These are phyloP conservation scores for Callosobruchus maculatus DNA, from an alignment of 2,888 invertebrate genomes.

Conservation along the genomic window DNA sequence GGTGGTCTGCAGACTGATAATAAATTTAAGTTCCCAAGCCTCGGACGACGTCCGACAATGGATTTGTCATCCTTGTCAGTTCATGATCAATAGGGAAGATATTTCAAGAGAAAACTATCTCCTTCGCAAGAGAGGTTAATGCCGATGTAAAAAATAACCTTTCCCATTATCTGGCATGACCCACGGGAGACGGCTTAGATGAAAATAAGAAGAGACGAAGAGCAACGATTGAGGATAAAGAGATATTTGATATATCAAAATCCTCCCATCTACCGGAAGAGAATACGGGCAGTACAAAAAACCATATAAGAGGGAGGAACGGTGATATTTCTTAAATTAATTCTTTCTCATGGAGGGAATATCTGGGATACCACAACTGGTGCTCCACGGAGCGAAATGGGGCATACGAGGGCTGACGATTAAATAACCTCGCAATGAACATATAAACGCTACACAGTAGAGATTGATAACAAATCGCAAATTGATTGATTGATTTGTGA, in stretches of 20 bases:
- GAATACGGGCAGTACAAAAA: neutral
- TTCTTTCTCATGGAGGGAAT: neutral
- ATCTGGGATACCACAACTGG: neutral
- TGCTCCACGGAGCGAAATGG: neutral
- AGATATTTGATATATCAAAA: neutral
- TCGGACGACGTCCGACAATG: neutral
- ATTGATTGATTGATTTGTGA: too few relatives aligned
- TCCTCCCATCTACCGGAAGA: neutral
- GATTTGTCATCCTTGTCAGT: neutral
- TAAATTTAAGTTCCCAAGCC: neutral
- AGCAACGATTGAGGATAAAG: neutral
- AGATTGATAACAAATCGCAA: too few relatives aligned
- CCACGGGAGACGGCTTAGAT: neutral
- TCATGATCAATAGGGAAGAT: neutral
- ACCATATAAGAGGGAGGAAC: neutral
- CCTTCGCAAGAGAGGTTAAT: neutral
- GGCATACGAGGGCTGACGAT: neutral
- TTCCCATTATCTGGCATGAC: neutral
- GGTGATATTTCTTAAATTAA: neutral
- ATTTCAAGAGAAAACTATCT: neutral
- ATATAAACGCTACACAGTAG: too few relatives aligned
- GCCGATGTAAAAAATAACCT: neutral
- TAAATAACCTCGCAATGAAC: neutral
- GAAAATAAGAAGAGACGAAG: neutral
- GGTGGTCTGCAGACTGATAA: too few relatives aligned